Percentiles rank a stretch among this genome's conserved stretches.
Conservation (phyloP, 1,140 invertebrate species). For the Drosophila kurseongensis region DNA sequence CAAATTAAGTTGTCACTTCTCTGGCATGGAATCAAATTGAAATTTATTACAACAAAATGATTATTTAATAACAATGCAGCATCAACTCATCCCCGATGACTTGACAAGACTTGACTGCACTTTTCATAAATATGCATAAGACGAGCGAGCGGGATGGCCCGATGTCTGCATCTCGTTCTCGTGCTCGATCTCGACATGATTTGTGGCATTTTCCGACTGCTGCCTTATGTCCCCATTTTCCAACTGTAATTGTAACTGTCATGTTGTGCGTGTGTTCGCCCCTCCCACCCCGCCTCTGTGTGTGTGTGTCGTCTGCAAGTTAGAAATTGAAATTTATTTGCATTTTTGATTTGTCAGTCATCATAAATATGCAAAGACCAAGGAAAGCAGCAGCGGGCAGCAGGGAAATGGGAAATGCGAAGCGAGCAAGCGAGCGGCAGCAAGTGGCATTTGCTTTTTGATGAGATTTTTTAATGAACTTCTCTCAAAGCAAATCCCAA, state of each 20-base stretch:
- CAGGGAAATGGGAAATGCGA: slow-evolving; percentile 8
- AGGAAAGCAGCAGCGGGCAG: slow-evolving; percentile 2
- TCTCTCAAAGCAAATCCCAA: slow-evolving; percentile 17
- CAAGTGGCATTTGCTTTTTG: slow-evolving; percentile 56
- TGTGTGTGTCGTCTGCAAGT: slow-evolving; percentile 58
- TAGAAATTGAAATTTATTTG: slow-evolving; percentile 82
- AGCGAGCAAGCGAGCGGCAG: slow-evolving; percentile 10
- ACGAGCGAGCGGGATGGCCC: slow-evolving; percentile 12
- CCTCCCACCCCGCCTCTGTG: not conserved
- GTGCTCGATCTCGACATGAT: slow-evolving; percentile 50
- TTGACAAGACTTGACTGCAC: slow-evolving; percentile 69
- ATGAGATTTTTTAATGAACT: slow-evolving; percentile 74
- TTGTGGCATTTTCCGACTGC: slow-evolving; percentile 67
- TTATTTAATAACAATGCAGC: slow-evolving; percentile 74
- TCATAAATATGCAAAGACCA: slow-evolving; percentile 74
- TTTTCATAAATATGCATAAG: slow-evolving; percentile 79
- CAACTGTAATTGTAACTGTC: slow-evolving; percentile 77
- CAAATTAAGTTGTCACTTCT: slow-evolving; percentile 77
- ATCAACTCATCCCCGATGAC: slow-evolving; percentile 26
- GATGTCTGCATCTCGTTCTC: slow-evolving; percentile 18
- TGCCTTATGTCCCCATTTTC: slow-evolving; percentile 55
- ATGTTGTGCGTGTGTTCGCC: slow-evolving; percentile 59
- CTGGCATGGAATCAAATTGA: slow-evolving; percentile 69
- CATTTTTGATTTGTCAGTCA: slow-evolving; percentile 78
- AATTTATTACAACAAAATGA: slow-evolving; percentile 80